phyloP scores from a whole-genome alignment of 2,888 invertebrate species.

The Hartigia nigra region DNA sequence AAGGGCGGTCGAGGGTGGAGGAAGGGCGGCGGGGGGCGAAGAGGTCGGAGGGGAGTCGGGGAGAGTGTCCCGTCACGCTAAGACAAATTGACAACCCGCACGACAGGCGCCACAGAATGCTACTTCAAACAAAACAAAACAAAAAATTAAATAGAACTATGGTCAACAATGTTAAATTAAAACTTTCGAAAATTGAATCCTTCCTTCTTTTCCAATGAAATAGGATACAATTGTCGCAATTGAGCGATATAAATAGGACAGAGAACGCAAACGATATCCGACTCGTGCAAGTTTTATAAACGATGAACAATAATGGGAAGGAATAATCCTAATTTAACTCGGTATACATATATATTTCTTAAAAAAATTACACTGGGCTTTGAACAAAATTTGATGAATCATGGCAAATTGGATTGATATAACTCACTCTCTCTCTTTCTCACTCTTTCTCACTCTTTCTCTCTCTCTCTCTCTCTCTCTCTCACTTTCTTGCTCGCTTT shows the following conservation, averaged over 20 bases:
- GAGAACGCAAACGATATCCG: conserved; percentile 17
- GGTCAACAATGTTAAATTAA: neutral
- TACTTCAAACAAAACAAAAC: neutral
- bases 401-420: conserved; percentile 25
- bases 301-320: conserved; percentile 25
- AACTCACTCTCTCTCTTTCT: neutral
- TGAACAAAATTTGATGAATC: conserved; percentile 55
- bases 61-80: neutral
- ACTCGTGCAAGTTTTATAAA: conserved; percentile 19
- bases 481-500: neutral
- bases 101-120: neutral
- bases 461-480: neutral
- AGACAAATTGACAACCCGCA: neutral
- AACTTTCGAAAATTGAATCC: neutral
- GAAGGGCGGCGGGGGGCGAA: neutral
- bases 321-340: conserved; percentile 31
- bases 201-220: conserved; percentile 2
- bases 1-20: conserved; percentile 28
- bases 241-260: neutral
- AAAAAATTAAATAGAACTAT: neutral
- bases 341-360: conserved; percentile 37
- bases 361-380: conserved; percentile 50
- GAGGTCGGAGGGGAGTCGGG: neutral
- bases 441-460: neutral
- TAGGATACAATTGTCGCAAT: neutral